These are phyloP conservation scores for Apoda limacodes DNA, from an alignment of 2,888 invertebrate genomes.

Conservation along the genomic window DNA sequence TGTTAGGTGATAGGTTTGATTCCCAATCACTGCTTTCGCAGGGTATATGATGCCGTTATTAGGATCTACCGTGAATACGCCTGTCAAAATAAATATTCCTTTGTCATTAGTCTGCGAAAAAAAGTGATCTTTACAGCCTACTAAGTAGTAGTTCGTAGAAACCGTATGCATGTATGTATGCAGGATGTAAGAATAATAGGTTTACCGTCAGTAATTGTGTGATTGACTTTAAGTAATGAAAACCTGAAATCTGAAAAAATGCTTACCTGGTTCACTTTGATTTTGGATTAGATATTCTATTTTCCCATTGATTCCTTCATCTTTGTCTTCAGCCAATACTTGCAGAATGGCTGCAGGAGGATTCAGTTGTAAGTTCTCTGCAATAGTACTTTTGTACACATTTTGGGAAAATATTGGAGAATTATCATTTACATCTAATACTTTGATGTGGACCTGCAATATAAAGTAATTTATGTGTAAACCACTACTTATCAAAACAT, in stretches of 20 bases:
- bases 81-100: constrained; percentile 44
- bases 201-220: no score
- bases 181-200: no score
- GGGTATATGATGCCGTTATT: constrained; percentile 87
- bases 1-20: constrained; percentile 61
- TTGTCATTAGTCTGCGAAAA: no score
- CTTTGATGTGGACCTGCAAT: constrained; percentile 75
- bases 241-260: no score
- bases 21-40: constrained; percentile 76
- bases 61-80: constrained; percentile 80
- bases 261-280: constrained; percentile 48
- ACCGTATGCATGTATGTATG: no score
- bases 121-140: no score
- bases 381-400: constrained; percentile 82
- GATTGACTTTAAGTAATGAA: no score
- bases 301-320: constrained; percentile 82
- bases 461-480: constrained; percentile 3
- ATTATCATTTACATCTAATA: constrained; percentile 91
- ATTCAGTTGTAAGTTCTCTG: constrained; percentile 83
- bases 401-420: constrained; percentile 83
- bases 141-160: no score
- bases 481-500: neutral
- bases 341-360: constrained; percentile 87
- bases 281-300: constrained; percentile 80
- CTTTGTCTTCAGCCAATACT: constrained; percentile 83